Base-by-base conservation (phyloP, 2,888 invertebrate genomes). In the Antheraea assamensis region DNA sequence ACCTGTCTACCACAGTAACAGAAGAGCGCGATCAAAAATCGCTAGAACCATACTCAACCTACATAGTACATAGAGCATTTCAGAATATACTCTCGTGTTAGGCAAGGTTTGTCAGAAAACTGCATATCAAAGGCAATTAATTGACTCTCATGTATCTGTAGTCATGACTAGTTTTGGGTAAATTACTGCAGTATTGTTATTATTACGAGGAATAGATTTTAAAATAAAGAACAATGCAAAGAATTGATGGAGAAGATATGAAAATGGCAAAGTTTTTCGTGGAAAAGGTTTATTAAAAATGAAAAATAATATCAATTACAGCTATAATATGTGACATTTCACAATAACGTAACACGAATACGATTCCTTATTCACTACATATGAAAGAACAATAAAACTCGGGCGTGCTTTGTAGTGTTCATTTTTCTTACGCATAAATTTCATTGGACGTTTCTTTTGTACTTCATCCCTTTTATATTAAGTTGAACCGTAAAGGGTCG, bases 401-500 rank as follows among this genome's bases (percentile, higher is more conserved):
- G 87, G 81, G 90, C 90, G 90, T 90, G 89, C 85, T 81, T 78
- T 79, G 77, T 80, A 79, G 82, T 81, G 81, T 85, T 86, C 86
- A 85, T 86, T 87, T 88, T 85, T 85, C 82, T 80, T 80, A 77
- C 79, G 83, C 85, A 89, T 90, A 89, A 87, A 89, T 88, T 89
- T 86, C 85, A 80, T 78, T 78, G 75, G 82, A 86, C 76, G 81
- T 80, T 83, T 79, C 80, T 80, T 82, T 83, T 83, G 83, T 85
- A 84, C 83, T 84, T 76, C 77, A 80, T 81, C 82, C 82, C 80
- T 80, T 84, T 82, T 82, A 81, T 87, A 88, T 87, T 86, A 87
- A 86, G 81, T 85, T 86, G 81, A 81, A 83, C 81, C 76, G 79
- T 80, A 81, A 81, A 82, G 74, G 81, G 77, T 78, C 78, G 79